These are phyloP conservation scores for Blastobasis adustella DNA, from an alignment of 2,888 invertebrate species.

Conservation along the genomic window DNA sequence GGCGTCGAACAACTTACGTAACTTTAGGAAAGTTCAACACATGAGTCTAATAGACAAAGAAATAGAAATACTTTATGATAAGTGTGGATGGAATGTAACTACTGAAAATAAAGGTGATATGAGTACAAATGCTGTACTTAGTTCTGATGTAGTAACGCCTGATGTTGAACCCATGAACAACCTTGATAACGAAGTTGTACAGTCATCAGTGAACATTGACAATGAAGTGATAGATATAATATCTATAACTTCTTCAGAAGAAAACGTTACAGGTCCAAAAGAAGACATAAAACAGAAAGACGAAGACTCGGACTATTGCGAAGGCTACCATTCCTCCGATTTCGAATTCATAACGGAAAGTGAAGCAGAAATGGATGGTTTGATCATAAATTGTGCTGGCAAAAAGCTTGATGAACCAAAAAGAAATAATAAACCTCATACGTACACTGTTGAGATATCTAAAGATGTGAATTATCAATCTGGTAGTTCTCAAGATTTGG, in stretches of 20 bases:
- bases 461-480: background rate
- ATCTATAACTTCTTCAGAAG: background rate
- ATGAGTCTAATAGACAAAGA: too few relatives aligned
- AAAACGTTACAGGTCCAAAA: background rate
- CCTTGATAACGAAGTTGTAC: background rate
- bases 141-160: too few relatives aligned
- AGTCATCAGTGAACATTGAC: background rate
- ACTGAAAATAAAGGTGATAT: too few relatives aligned
- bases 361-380: constrained; percentile 33
- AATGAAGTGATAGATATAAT: constrained; percentile 1
- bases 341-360: constrained; percentile 56
- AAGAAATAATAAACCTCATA: background rate
- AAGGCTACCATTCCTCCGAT: constrained; percentile 50
- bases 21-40: too few relatives aligned
- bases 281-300: background rate
- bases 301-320: constrained; percentile 16
- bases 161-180: too few relatives aligned
- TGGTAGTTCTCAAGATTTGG: constrained; percentile 2
- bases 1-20: too few relatives aligned
- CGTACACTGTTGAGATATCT: constrained; percentile 2
- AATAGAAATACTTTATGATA: too few relatives aligned
- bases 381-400: constrained; percentile 17
- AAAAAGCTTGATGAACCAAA: background rate
- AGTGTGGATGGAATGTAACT: too few relatives aligned
- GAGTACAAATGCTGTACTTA: too few relatives aligned